Base-by-base conservation (phyloP, 2,797 vertebrate species). In the Pampus argenteus region DNA sequence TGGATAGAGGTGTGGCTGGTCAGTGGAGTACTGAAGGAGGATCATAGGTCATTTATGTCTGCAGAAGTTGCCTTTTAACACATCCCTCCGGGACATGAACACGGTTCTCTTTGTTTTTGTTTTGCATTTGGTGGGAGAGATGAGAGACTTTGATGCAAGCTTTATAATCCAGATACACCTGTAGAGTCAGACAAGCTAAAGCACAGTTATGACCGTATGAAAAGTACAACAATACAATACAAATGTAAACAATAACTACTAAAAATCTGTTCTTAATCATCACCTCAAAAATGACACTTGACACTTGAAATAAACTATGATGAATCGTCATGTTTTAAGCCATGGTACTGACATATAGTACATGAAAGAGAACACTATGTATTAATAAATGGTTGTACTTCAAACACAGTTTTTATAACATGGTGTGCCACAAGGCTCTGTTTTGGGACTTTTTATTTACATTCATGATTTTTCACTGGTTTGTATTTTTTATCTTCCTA, bases 61-160 rank as follows among this genome's bases (percentile, higher is more conserved):
- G 50, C 44, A 45, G 26, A 52, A 45, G 47, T 57, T 9, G 22
- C 20, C 31, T 49, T 55, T 40, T 50, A 47, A 10, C 55, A 23
- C 48, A 42, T 48, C 50, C 29, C 20, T 64, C 9, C 2, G 22
- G 31, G 42, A 48, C 3, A 40, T 2, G 1, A 3, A 45, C 25
- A 28, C 20, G 34, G 14, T 34, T 17, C 1, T 1, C 9, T 49
- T 44, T 45, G 25, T 10, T 2, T 7, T 3, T 36, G 22, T 2
- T 7, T 3, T 36, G 22, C 9, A 23, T 51, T 51, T n/a, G 8
- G 20, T 42, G 15, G 25, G 1, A 18, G 36, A 69, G 45, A 22
- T 69, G 34, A 42, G 34, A 50, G 34, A 38, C 28, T 42, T 4
- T 20, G 36, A 42, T 14, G 34, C 0, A 0, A 23, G 45, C 18